Base-by-base conservation (phyloP, 2,797 vertebrate genomes). In the Muscicapa comitata region DNA sequence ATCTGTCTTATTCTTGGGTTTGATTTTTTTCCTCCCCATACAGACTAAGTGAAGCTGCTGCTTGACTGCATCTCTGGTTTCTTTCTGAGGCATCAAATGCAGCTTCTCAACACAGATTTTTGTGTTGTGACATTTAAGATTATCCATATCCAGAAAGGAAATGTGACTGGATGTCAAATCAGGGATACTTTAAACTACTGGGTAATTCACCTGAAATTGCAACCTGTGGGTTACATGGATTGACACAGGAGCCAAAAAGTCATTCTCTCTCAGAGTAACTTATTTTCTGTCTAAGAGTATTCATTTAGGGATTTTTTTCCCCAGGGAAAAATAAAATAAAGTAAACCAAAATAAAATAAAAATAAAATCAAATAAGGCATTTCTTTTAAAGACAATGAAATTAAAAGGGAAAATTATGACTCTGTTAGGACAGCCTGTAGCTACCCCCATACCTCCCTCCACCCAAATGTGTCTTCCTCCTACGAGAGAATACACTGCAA, bases 131-230 rank as follows among this genome's bases (percentile, higher is more conserved):
- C 55, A 68, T 78, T 70, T 89, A 50, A 78, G 81, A 68, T 93
- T 61, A 93, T 54, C 47, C 35, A 47, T 43, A 88, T 33, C 61
- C 68, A 80, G 48, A 94, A 95, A 57, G 26, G 26, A 94, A 87
- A 85, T 65, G 20, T 10, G n/a, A 47, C 53, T 80, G 57, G 45
- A 50, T 88, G 47, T 86, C 65, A 83, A 47, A 86, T 33, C 14
- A 75, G 31, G 28, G 53, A 71, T 62, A 80, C n/a, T 85, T 82
- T 71, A 75, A 94, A 62, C 47, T 68, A 48, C 13, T 0, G 1
- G 7, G 33, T 77, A 86, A 88, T 90, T 80, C 17, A 25, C 13
- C 43, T 79, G 47, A 78, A 95, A 94, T 47, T 89, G 23, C 40
- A 90, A 53, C 45, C 58, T 72, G 17, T 67, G 47, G 23, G 24